These are phyloP conservation scores for Takifugu flavidus DNA, from an alignment of 2,113 vertebrate species.

Conservation along the genomic window DNA sequence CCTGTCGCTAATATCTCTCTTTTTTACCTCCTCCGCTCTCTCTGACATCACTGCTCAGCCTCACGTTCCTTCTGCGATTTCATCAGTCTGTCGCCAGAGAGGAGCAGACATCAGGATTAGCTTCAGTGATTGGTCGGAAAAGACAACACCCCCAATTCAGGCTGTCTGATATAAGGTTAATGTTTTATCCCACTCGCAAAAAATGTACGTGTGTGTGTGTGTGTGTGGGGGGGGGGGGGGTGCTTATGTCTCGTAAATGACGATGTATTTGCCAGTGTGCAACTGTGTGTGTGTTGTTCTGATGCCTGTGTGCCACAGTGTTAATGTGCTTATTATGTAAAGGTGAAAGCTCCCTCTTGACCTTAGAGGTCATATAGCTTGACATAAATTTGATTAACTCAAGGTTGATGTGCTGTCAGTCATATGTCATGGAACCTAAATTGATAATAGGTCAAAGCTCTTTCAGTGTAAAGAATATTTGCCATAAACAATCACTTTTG, in stretches of 20 bases:
- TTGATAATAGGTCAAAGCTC: neutral
- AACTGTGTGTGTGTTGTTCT: neutral
- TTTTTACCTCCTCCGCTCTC: neutral
- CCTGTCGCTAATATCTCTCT: constrained; percentile 13
- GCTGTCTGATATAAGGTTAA: constrained; percentile 14
- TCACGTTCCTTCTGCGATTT: constrained; percentile 21
- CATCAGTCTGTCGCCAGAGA: constrained; percentile 41
- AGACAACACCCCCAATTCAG: constrained; percentile 46
- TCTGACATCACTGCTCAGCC: constrained; percentile 12
- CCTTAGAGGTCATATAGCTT: neutral
- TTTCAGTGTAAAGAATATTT: no score
- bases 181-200: constrained; percentile 1
- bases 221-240: neutral
- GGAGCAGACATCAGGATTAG: constrained; percentile 11
- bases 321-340: constrained; percentile 1
- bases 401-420: neutral
- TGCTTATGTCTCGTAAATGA: neutral
- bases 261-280: neutral
- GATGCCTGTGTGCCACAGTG: neutral
- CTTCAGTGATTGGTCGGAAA: constrained; percentile 46
- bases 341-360: neutral
- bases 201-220: neutral
- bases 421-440: neutral
- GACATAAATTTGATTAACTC: neutral
- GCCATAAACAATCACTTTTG: no score